Base-by-base conservation (phyloP, 2,888 invertebrate genomes). In the Euclidia mi region DNA sequence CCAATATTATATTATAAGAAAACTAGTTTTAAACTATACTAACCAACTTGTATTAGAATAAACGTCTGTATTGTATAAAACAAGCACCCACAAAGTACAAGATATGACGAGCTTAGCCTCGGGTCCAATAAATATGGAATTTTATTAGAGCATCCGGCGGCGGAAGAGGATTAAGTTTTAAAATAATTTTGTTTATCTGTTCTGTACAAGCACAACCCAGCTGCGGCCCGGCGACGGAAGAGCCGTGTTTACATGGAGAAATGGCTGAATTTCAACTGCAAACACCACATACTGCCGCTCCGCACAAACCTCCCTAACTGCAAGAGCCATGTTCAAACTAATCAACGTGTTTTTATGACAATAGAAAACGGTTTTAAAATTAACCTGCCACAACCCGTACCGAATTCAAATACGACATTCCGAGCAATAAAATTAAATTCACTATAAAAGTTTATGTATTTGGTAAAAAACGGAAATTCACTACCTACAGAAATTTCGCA, bases 251-350 rank as follows among this genome's bases (percentile, higher is more conserved):
- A 75, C 73, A 66, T 50, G 48, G 57, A 66, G 69, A 76, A 78
- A 79, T 77, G 67, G 72, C 70, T 76, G 75, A 80, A 82, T 76
- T 84, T 80, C 68, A 71, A 73, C 71, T 71, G 69, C 73, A 80
- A 78, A 79, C 64, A 57, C 56, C 34, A 44, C 42, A 31, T 20
- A 31, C n/a, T 11, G 42, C 32, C 53, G 35, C 48, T 38, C 53
- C 35, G 31, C 14, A 25, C 41, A 43, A n/a, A 44, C n/a, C 41
- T 41, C 46, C 47, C 45, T 53, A 45, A 59, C 66, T 67, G 65
- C 56, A 65, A 71, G 64, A 65, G 65, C 64, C 46, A 61, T 51
- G 56, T 65, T 66, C 56, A 67, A 61, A 74, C 61, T 55, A 48
- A 56, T 58, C 47, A 61, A 63, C 60, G 58, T 57, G 59, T 71